Evolutionary conservation across 2,113 vertebrate genomes (phyloP).

Genomic region (Taxidea taxus): DNA sequence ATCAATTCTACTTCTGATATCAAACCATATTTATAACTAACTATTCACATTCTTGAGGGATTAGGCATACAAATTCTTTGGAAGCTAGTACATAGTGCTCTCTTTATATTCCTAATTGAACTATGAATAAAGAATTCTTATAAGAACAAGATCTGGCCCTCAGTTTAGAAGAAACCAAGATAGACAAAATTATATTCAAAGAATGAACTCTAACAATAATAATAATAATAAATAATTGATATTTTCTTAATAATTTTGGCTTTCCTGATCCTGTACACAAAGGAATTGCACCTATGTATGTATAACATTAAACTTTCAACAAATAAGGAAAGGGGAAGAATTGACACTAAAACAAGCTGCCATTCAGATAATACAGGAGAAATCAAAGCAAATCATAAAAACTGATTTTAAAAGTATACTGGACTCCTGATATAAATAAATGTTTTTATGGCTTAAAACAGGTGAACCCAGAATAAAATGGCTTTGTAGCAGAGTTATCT

Average conservation of each 20-base stretch:
- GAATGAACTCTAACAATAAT: not conserved
- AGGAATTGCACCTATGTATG: not conserved
- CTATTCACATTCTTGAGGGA: constrained; percentile 38
- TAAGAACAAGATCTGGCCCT: constrained; percentile 31
- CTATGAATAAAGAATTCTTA: constrained; percentile 33
- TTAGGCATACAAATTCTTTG: constrained; percentile 38
- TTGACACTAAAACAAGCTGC: not conserved
- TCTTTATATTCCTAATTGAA: constrained; percentile 37
- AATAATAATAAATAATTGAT: not conserved
- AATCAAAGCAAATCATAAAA: not conserved
- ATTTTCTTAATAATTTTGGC: not conserved
- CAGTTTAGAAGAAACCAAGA: not conserved
- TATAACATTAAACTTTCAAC: not conserved
- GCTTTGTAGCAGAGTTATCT: not conserved
- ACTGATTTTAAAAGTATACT: not conserved
- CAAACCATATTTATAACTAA: constrained; percentile 34
- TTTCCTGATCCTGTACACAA: not conserved
- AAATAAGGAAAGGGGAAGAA: not conserved
- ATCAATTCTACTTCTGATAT: not conserved
- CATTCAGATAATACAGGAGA: not conserved
- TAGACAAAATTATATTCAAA: not conserved
- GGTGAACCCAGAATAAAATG: not conserved
- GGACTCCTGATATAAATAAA: not conserved
- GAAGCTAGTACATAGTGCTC: constrained; percentile 6
- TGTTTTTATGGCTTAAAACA: not conserved